These are phyloP conservation scores for Gandaritis pyraliata DNA, from an alignment of 2,888 invertebrate species.

Conservation along the genomic window DNA sequence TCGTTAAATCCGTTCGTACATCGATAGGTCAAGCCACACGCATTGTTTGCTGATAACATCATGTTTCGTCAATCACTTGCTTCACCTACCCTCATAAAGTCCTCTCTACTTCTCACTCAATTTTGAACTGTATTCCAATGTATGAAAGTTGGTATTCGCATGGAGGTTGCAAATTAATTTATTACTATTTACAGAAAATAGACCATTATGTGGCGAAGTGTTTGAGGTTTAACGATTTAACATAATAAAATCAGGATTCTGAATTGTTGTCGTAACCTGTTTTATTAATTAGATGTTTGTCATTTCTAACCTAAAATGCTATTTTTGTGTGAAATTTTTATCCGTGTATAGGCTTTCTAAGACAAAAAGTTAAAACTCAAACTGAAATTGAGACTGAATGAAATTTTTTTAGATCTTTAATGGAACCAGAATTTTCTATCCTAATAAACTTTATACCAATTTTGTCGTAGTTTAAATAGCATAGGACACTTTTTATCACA, in stretches of 20 bases:
- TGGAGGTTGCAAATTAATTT: slow-evolving; percentile 41
- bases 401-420: too few species aligned
- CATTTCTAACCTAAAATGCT: too few species aligned
- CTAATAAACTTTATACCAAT: too few species aligned
- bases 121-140: slow-evolving; percentile 20
- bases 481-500: not conserved
- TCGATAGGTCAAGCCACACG: slow-evolving; percentile 72
- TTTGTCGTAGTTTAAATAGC: too few species aligned
- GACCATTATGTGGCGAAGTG: slow-evolving; percentile 54
- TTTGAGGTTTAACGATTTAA: slow-evolving; percentile 54
- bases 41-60: slow-evolving; percentile 77
- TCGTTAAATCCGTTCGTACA: slow-evolving; percentile 55
- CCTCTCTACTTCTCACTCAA: slow-evolving; percentile 4
- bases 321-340: too few species aligned
- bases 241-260: slow-evolving; percentile 46
- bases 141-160: slow-evolving; percentile 18
- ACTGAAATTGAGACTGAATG: too few species aligned
- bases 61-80: slow-evolving; percentile 68
- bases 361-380: too few species aligned
- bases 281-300: slow-evolving; percentile 16
- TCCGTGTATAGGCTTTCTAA: too few species aligned
- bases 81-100: slow-evolving; percentile 53
- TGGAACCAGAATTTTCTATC: too few species aligned
- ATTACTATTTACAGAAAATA: slow-evolving; percentile 58
- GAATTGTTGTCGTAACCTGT: slow-evolving; percentile 48